phyloP scores from a whole-genome alignment of 2,113 vertebrate species.

The Oreocharis arfaki region DNA sequence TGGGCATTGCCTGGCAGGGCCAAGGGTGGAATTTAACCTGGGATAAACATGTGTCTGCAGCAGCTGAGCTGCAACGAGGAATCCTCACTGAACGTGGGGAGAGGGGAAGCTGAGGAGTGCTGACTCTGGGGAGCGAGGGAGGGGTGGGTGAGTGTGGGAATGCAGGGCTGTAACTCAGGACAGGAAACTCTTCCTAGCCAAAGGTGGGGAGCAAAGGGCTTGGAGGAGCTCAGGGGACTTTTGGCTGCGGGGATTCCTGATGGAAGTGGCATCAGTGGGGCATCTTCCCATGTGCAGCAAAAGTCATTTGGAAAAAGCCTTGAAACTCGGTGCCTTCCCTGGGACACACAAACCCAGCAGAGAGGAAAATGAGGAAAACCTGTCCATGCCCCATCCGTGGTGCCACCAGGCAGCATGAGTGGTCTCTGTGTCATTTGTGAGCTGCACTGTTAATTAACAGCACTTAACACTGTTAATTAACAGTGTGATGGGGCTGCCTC shows the following conservation, averaged over 20 bases:
- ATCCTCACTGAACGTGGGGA: accelerated
- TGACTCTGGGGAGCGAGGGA: not conserved
- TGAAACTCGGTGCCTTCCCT: not conserved
- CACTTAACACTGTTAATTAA: not conserved
- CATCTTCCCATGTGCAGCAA: accelerated
- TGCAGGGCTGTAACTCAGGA: not conserved
- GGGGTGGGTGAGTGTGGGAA: not conserved
- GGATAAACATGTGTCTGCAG: accelerated
- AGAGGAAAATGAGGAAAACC: not conserved
- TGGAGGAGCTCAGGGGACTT: not conserved
- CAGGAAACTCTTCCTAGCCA: not conserved
- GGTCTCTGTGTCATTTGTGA: not conserved
- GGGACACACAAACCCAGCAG: not conserved
- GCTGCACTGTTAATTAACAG: not conserved
- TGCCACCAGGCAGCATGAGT: accelerated
- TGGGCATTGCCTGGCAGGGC: not conserved
- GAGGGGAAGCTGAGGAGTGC: not conserved
- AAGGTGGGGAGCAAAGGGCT: not conserved
- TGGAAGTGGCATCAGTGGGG: not conserved
- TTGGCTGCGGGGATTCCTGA: accelerated
- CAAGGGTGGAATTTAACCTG: not conserved
- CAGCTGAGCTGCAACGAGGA: not conserved
- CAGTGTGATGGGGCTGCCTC: not conserved
- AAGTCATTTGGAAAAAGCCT: accelerated
- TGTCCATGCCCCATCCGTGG: accelerated